Evolutionary conservation across 2,113 vertebrate genomes (phyloP).

Genomic region (Lophotis ruficrista): DNA sequence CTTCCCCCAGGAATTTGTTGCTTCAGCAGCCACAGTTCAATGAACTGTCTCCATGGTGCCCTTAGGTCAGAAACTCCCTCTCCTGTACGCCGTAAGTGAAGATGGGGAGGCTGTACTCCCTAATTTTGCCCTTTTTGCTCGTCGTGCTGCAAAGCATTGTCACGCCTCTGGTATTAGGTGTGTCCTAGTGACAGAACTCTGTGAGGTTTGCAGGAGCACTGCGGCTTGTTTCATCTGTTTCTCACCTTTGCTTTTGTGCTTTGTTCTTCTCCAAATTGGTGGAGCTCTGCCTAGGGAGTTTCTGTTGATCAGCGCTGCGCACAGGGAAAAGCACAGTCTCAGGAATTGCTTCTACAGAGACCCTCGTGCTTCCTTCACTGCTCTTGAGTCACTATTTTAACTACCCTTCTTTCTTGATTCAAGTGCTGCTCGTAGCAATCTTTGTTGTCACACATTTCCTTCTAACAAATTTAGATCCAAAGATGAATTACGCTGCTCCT

Average conservation of each 20-base stretch:
- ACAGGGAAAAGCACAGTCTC: background rate
- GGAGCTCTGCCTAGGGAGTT: background rate
- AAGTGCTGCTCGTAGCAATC: background rate
- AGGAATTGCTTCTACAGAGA: background rate
- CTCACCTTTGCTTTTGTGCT: background rate
- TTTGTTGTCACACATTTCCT: background rate
- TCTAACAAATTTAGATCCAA: background rate
- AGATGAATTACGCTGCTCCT: background rate
- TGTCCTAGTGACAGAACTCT: background rate
- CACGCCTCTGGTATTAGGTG: background rate
- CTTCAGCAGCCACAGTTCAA: background rate
- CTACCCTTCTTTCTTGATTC: background rate
- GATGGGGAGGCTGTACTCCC: background rate
- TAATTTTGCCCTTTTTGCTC: background rate
- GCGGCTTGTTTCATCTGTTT: background rate
- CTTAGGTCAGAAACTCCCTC: background rate
- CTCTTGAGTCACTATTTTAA: background rate
- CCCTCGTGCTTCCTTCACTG: background rate
- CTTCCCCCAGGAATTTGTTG: background rate
- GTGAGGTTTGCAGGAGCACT: background rate
- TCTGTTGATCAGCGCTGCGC: background rate
- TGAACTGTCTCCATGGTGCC: background rate
- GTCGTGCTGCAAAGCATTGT: background rate
- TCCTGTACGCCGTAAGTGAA: background rate
- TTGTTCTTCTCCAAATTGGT: background rate